Conservation (phyloP, 2,113 vertebrate species). For the Xenus cinereus region DNA sequence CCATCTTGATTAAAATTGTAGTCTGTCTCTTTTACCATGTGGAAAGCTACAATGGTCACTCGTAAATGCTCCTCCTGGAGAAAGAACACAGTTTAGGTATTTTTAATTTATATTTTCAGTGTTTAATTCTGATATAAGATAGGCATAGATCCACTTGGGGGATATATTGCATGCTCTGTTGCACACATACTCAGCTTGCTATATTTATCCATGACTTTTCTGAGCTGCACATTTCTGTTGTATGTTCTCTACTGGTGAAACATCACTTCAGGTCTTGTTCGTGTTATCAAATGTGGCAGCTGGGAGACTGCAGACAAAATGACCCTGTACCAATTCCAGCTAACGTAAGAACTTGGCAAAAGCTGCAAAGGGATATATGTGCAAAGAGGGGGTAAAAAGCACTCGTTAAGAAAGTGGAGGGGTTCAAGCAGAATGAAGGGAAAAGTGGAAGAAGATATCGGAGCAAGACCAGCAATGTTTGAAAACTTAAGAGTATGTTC, state of each 20-base stretch:
- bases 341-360: background rate
- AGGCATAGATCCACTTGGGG: background rate
- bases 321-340: background rate
- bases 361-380: background rate
- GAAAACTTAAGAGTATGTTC: accelerated
- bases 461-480: background rate
- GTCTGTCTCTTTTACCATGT: background rate
- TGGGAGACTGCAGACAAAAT: background rate
- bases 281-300: background rate
- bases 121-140: background rate
- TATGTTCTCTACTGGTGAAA: background rate
- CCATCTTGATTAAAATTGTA: background rate
- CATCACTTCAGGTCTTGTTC: background rate
- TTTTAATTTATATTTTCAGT: background rate
- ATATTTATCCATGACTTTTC: background rate
- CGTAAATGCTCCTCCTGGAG: background rate
- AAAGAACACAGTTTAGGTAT: background rate
- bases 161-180: background rate
- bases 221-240: background rate
- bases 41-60: background rate
- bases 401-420: background rate
- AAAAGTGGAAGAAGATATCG: background rate
- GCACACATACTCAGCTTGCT: background rate
- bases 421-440: background rate
- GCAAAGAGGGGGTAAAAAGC: background rate